Conservation (phyloP, 2,113 vertebrate species). For the Nibea albiflora region DNA sequence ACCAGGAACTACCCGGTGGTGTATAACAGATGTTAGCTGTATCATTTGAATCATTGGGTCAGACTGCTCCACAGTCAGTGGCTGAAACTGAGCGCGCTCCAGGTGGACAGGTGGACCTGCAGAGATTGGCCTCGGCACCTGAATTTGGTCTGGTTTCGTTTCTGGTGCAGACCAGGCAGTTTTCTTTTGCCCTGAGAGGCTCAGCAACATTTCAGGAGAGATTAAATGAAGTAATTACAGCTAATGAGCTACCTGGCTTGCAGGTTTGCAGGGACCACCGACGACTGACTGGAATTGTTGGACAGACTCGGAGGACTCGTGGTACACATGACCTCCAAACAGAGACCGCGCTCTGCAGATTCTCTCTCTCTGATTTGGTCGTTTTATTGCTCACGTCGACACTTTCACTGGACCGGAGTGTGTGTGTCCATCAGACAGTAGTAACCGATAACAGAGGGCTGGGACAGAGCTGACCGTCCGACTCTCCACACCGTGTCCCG, state of each 20-base stretch:
- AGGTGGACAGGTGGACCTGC: too few species aligned
- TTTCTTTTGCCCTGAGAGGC: too few species aligned
- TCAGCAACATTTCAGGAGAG: neutral
- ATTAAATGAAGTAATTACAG: neutral
- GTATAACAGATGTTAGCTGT: too few species aligned
- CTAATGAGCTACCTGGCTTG: neutral
- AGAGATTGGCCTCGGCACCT: too few species aligned
- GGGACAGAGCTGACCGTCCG: slow-evolving; percentile 67
- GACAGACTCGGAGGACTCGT: neutral
- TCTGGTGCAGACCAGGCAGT: too few species aligned
- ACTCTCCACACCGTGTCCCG: slow-evolving; percentile 65
- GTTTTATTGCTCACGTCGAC: neutral
- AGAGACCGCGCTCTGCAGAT: neutral
- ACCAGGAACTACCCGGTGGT: too few species aligned
- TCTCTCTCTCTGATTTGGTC: neutral
- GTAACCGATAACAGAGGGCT: slow-evolving; percentile 81
- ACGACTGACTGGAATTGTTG: neutral
- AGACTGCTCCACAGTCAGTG: too few species aligned
- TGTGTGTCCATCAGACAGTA: slow-evolving; percentile 63
- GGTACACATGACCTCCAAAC: neutral
- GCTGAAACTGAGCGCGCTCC: too few species aligned
- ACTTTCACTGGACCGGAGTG: slow-evolving; percentile 14
- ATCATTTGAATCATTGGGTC: too few species aligned
- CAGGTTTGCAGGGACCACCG: neutral
- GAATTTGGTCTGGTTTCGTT: too few species aligned